Base-by-base conservation (phyloP, 2,113 vertebrate genomes). In the Hymenochirus boettgeri region DNA sequence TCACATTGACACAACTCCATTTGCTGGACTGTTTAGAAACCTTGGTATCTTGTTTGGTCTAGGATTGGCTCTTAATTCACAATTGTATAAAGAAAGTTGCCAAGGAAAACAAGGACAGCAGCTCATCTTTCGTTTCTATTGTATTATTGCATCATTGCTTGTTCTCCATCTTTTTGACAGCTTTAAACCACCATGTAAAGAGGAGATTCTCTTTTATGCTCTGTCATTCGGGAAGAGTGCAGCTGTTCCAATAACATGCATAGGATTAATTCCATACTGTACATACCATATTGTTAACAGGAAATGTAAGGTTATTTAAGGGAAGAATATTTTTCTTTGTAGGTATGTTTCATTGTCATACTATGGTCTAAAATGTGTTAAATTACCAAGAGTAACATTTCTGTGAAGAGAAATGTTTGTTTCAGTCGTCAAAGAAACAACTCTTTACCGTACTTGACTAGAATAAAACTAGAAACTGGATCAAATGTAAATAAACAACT, bases 211-310 rank as follows among this genome's bases (percentile, higher is more conserved):
- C 22, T 99, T 92, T 80, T 99, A 98, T 15, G 4, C 83, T 67
- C 86, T 98, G 70, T 98, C 95, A 22, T 99, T 99, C 84, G 98
- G 93, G 73, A 99, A 99, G 77, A 98, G 95, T 0, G 89, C 93
- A 0, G 82, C 83, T 0, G 95, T 97, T 66, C 95, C 95, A 0
- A 75, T 99, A 72, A 87, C 83, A 4, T 82, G 89, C 0, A 91
- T 88, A 1, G 86, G 87, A 25, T 81, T 98, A 72, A 77, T 98
- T 62, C 96, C 96, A 0, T 96, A 91, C 78, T 92, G 88, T 4
- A 46, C 96, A 10, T 81, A 83, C n/a, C 74, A 80, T 33, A 72
- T 87, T 17, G 71, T 94, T 67, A 79, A 70, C 70, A 71, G 60
- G 6, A 76, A 81, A 7, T 78, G 72, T 71, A 93, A 89, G 69